Percentiles rank a stretch among this genome's conserved stretches.
Evolutionary conservation across 2,797 vertebrate species (phyloP).

Genomic region (Capromys pilorides): DNA sequence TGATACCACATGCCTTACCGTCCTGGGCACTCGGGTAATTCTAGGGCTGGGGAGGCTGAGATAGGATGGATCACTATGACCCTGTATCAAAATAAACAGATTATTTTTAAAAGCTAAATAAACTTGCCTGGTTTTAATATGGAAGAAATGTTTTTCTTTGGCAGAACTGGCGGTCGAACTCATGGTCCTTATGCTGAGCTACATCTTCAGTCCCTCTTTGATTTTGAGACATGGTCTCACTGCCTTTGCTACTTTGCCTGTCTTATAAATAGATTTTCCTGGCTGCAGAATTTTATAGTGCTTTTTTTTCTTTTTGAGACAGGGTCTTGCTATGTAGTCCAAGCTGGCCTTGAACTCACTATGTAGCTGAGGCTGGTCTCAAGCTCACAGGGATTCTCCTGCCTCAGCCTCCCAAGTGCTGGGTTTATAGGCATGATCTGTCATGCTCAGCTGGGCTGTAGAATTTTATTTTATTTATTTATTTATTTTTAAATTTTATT

Average conservation of each 20-base stretch:
- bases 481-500: too few relatives aligned
- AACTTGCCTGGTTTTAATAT: neutral
- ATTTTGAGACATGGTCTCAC: neutral
- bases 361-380: neutral
- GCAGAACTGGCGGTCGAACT: neutral
- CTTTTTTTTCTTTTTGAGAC: too few relatives aligned
- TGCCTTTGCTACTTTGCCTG: neutral
- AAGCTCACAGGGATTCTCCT: neutral
- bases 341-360: neutral
- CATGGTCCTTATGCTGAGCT: neutral
- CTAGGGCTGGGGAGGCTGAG: too few relatives aligned
- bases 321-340: too few relatives aligned
- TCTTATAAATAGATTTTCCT: conserved; percentile 16
- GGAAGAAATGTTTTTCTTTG: neutral
- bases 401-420: neutral
- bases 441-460: neutral
- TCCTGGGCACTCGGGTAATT: too few relatives aligned
- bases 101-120: too few relatives aligned
- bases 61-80: too few relatives aligned
- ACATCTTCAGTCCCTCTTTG: neutral
- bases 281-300: neutral
- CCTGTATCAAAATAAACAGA: too few relatives aligned
- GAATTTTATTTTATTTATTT: too few relatives aligned
- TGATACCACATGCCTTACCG: too few relatives aligned
- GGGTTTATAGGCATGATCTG: neutral